phyloP scores from a whole-genome alignment of 2,888 invertebrate species.

The Protonemura montana region DNA sequence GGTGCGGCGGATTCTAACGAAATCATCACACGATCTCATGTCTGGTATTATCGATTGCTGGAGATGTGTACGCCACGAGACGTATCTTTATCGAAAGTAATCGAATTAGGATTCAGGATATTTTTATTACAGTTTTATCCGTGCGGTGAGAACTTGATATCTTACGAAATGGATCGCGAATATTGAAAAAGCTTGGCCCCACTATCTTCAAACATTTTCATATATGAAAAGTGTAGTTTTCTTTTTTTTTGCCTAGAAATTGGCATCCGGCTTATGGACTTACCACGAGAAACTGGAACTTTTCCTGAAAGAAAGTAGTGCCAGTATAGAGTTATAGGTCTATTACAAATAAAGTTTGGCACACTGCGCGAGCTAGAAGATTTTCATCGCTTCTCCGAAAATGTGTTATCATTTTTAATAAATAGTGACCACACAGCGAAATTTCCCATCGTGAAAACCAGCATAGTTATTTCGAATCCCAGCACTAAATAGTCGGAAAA shows the following conservation, averaged over 20 bases:
- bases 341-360: neutral
- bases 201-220: neutral
- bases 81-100: neutral
- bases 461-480: neutral
- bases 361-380: neutral
- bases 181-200: neutral
- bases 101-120: neutral
- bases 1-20: neutral
- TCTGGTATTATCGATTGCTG: neutral
- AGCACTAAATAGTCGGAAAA: neutral
- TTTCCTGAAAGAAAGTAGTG: neutral
- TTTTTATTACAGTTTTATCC: neutral
- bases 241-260: neutral
- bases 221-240: neutral
- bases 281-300: too few species aligned
- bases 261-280: neutral
- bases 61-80: neutral
- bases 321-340: neutral
- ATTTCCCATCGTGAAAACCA: neutral
- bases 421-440: neutral
- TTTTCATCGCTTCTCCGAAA: neutral
- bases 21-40: neutral
- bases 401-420: neutral
- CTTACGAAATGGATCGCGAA: neutral
- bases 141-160: neutral